Conservation (phyloP, 2,888 invertebrate genomes). For the Latrodectus elegans region DNA sequence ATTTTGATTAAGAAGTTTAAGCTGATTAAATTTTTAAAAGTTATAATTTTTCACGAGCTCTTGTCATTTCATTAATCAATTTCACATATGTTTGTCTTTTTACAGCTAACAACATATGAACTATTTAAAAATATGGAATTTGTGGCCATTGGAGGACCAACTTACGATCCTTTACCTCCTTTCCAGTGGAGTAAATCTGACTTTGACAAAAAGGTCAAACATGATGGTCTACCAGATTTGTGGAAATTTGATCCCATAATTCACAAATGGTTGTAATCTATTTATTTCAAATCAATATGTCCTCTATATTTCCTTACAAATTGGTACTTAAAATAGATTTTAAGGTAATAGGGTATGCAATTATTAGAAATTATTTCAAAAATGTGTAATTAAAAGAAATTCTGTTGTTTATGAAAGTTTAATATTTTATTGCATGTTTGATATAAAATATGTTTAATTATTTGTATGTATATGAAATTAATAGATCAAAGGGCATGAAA, state of each 20-base stretch:
- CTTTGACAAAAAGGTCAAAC: slow-evolving; percentile 79
- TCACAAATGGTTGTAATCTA: slow-evolving; percentile 77
- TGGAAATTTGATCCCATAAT: slow-evolving; percentile 82
- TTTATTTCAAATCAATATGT: not conserved
- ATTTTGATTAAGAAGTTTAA: too few species aligned
- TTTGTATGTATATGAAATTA: too few species aligned
- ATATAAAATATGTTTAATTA: too few species aligned
- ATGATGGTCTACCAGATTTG: slow-evolving; percentile 84
- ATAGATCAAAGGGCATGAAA: too few species aligned
- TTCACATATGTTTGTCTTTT: slow-evolving; percentile 1
- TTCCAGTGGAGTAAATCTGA: slow-evolving; percentile 86
- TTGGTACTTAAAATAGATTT: too few species aligned
- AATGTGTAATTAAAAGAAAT: too few species aligned
- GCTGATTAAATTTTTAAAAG: too few species aligned
- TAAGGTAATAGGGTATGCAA: too few species aligned
- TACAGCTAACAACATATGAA: slow-evolving; percentile 73
- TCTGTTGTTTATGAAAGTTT: too few species aligned
- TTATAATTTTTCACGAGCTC: not conserved
- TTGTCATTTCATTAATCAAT: not conserved
- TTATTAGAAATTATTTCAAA: too few species aligned
- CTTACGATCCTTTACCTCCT: slow-evolving; percentile 81
- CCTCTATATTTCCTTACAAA: too few species aligned
- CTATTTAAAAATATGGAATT: slow-evolving; percentile 77
- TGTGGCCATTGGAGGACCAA: slow-evolving; percentile 79
- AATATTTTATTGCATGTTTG: too few species aligned